Evolutionary conservation across 2,113 vertebrate species (phyloP), one percentile per base, ranked within the genome.

Genomic region (Prochilodus magdalenae): DNA sequence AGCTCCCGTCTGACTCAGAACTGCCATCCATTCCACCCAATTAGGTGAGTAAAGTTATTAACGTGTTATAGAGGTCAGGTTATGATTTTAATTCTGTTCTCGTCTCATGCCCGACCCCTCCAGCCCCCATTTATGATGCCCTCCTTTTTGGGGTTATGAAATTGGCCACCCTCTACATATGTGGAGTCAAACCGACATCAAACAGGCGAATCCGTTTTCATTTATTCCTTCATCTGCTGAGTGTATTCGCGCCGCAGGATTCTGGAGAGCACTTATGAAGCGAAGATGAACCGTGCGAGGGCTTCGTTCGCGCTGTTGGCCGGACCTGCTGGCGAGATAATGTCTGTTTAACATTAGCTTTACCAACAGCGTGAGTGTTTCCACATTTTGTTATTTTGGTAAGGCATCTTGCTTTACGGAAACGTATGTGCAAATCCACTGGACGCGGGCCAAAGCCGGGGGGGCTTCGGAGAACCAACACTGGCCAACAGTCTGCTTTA

Each of bases 331-430:
- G 26, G 72, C 20, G 5, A 44, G 40, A 44, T 10, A 44, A 10
- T 44, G 40, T 44, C 40, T 70, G 70, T 51, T 74, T 63, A 59
- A 22, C 51, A 65, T 82, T 47, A 44, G 22, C 44, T 69, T 67
- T 60, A 15, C 51, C 20, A 60, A 62, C 51, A 53, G 47, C 33
- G 18, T 33, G 51, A 66, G 55, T 12, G 26, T 73, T 80, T 80
- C 59, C 55, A 62, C 73, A 76, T 71, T 73, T 36, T 47, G 51
- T 75, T n/a, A 26, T 49, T 73, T 73, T 30, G 49, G 40, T 60
- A 75, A 75, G 73, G 7, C 55, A 62, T 79, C 27, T 67, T 12
- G 12, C 24, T 80, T 49, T 73, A 62, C 26, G 26, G 51, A 69
- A 75, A 70, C 8, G 33, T 70, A 70, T 44, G 36, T 24, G 33